These are phyloP conservation scores for Prenolepis imparis DNA, from an alignment of 2,888 invertebrate species.

Conservation along the genomic window DNA sequence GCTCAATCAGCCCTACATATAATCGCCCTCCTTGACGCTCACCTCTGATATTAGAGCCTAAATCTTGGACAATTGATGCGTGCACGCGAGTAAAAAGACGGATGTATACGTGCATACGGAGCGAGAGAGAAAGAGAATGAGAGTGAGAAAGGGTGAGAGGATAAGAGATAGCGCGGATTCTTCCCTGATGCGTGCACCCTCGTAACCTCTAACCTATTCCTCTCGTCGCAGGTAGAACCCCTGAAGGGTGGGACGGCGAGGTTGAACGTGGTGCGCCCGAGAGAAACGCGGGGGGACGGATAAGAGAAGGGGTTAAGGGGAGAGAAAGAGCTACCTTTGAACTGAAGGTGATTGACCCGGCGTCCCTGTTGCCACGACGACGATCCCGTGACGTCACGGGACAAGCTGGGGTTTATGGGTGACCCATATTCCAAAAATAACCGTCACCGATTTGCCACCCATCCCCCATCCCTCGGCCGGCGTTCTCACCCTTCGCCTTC, in stretches of 20 bases:
- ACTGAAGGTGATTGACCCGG: constrained; percentile 82
- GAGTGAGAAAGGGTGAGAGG: not conserved
- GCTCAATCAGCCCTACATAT: constrained; percentile 2
- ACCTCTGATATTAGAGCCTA: constrained; percentile 51
- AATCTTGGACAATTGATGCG: constrained; percentile 15
- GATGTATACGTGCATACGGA: not conserved
- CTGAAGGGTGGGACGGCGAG: constrained; percentile 32
- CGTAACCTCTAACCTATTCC: constrained; percentile 71
- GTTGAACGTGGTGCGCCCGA: constrained; percentile 43
- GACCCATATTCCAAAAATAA: constrained; percentile 85
- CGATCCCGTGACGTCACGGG: constrained; percentile 85
- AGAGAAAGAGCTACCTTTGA: constrained; percentile 57
- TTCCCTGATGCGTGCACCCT: constrained; percentile 34
- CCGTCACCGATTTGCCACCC: constrained; percentile 77
- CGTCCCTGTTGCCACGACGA: constrained; percentile 85
- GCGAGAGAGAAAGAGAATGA: not conserved
- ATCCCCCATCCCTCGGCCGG: constrained; percentile 49
- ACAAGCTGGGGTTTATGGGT: constrained; percentile 85
- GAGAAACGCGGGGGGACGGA: constrained; percentile 21
- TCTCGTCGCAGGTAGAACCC: constrained; percentile 55
- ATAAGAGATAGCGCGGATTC: constrained; percentile 20
- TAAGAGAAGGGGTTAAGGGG: constrained; percentile 33
- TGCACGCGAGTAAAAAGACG: constrained; percentile 21
- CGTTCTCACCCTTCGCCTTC: constrained; percentile 60
- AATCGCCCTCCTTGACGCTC: constrained; percentile 8